Evolutionary conservation across 2,888 invertebrate species (phyloP).

Genomic region (Sesia apiformis): DNA sequence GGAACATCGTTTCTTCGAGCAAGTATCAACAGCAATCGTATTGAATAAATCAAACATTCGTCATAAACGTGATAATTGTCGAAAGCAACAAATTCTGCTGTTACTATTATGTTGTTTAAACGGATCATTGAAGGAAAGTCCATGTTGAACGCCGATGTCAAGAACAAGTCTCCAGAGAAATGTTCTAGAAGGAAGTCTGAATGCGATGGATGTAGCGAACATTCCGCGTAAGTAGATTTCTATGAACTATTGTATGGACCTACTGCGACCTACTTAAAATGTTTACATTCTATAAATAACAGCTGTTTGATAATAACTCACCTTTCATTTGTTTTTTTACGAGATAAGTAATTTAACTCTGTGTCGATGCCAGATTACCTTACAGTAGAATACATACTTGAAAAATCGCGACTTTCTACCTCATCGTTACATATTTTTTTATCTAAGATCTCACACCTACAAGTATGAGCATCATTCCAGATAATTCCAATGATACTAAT

Average conservation of each 20-base stretch:
- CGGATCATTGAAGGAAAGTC: constrained; percentile 74
- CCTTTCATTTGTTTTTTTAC: too few species aligned
- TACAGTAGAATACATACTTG: too few species aligned
- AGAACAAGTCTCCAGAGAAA: constrained; percentile 47
- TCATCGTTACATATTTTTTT: too few species aligned
- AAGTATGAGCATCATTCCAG: too few species aligned
- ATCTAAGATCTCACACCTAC: too few species aligned
- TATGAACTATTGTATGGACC: background rate
- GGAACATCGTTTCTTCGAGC: constrained; percentile 63
- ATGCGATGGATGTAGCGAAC: constrained; percentile 63
- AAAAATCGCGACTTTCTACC: too few species aligned
- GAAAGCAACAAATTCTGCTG: constrained; percentile 65
- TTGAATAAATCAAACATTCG: constrained; percentile 63
- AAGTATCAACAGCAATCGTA: constrained; percentile 49
- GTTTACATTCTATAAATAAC: background rate
- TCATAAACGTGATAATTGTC: constrained; percentile 58
- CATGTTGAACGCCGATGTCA: constrained; percentile 59
- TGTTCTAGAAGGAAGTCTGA: constrained; percentile 66
- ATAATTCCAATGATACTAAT: too few species aligned
- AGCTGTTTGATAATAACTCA: background rate
- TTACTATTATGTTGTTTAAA: constrained; percentile 73
- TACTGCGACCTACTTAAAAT: too few species aligned
- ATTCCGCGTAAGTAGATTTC: constrained; percentile 56
- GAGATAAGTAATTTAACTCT: too few species aligned
- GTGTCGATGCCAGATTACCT: too few species aligned